phyloP scores from a whole-genome alignment of 2,797 vertebrate species.

The Manis crassicaudata region DNA sequence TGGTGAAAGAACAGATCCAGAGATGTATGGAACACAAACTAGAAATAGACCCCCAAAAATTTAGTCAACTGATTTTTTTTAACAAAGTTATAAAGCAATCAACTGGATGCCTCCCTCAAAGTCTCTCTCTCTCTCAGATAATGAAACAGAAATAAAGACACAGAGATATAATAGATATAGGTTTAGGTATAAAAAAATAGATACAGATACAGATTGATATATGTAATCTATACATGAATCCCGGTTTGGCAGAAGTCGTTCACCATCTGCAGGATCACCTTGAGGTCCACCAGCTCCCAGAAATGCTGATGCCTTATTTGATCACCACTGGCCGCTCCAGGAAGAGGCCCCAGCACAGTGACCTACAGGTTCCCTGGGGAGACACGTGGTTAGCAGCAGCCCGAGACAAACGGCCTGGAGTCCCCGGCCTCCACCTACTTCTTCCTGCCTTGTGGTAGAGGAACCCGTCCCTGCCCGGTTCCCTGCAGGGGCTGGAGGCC shows the following conservation, averaged over 20 bases:
- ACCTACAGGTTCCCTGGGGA: slow-evolving; percentile 90
- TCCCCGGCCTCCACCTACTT: slow-evolving; percentile 94
- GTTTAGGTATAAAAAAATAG: too few species aligned
- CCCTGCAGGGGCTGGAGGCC: slow-evolving; percentile 91
- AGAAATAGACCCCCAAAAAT: background rate
- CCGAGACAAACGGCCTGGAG: slow-evolving; percentile 91
- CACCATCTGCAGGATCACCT: slow-evolving; percentile 93
- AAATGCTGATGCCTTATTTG: slow-evolving; percentile 93
- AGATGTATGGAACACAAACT: background rate
- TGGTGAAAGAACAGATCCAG: background rate
- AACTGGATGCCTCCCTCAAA: background rate
- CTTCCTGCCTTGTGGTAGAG: slow-evolving; percentile 92
- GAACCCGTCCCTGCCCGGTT: slow-evolving; percentile 92
- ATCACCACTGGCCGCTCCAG: slow-evolving; percentile 94
- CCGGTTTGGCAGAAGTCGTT: slow-evolving; percentile 86
- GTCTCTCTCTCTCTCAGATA: background rate
- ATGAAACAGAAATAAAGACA: too few species aligned
- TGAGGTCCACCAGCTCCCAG: slow-evolving; percentile 92
- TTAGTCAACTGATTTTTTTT: background rate
- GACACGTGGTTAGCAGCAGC: slow-evolving; percentile 93
- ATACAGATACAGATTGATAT: too few species aligned
- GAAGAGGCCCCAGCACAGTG: slow-evolving; percentile 92
- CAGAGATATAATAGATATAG: too few species aligned
- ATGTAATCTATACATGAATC: background rate
- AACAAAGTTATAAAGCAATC: background rate